Percentiles rank a stretch among this genome's conserved stretches.
Conservation (phyloP, 2,888 invertebrate species). For the Tinea semifulvella region DNA sequence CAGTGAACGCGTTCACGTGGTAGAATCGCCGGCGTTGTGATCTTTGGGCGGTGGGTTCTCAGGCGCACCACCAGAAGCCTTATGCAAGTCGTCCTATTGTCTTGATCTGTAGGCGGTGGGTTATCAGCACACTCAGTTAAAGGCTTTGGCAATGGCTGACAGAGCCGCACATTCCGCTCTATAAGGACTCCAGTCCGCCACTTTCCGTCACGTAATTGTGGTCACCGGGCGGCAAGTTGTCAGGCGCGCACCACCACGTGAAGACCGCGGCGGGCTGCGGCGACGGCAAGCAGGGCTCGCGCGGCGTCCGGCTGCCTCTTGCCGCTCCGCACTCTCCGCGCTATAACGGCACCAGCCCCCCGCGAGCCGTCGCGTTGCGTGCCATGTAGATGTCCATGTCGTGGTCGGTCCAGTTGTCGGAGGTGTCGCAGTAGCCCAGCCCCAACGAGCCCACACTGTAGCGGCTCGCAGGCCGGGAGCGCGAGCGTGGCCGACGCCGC, state of each 20-base stretch:
- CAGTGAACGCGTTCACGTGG: slow-evolving; percentile 14
- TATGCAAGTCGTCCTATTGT: no score
- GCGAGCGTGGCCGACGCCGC: slow-evolving; percentile 78
- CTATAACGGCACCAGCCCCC: slow-evolving; percentile 85
- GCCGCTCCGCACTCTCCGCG: slow-evolving; percentile 33
- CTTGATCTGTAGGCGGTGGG: no score
- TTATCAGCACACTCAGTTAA: no score
- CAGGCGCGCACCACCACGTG: slow-evolving; percentile 37
- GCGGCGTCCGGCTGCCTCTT: slow-evolving; percentile 24
- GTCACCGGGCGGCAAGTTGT: slow-evolving; percentile 23
- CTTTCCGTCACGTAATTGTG: slow-evolving; percentile 82
- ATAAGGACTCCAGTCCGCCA: slow-evolving; percentile 85
- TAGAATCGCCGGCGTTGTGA: slow-evolving; percentile 16
- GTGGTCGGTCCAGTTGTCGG: slow-evolving; percentile 94
- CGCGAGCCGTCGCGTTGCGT: slow-evolving; percentile 86
- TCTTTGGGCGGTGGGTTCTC: slow-evolving; percentile 24
- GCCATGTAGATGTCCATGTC: slow-evolving; percentile 97
- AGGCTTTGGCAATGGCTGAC: no score
- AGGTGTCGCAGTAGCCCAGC: slow-evolving; percentile 88
- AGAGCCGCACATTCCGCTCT: slow-evolving; percentile 40
- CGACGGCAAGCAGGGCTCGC: slow-evolving; percentile 31
- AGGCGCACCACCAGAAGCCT: slow-evolving; percentile 36
- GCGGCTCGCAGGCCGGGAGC: slow-evolving; percentile 83
- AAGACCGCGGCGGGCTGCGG: slow-evolving; percentile 27
- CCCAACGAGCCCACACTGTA: slow-evolving; percentile 84